Evolutionary conservation across 2,888 invertebrate genomes (phyloP).

Genomic region (Acleris sparsana): DNA sequence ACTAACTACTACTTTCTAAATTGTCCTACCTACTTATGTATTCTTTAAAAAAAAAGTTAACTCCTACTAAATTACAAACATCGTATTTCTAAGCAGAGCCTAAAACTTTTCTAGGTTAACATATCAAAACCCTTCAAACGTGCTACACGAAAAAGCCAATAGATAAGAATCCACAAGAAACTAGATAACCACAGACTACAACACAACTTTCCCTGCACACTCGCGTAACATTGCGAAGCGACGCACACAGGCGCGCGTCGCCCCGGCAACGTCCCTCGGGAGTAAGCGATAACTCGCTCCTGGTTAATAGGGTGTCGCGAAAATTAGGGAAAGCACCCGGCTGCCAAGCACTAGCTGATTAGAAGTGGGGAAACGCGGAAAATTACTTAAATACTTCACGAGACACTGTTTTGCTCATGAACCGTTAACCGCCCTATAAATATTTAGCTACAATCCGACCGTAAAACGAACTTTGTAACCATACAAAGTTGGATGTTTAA

Average conservation of each 20-base stretch:
- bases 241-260: conserved; percentile 61
- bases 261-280: conserved; percentile 66
- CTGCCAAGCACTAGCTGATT: conserved; percentile 70
- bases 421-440: conserved; percentile 51
- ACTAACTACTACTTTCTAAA: no score
- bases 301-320: conserved; percentile 74
- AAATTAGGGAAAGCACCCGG: conserved; percentile 73
- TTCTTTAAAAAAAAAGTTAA: no score
- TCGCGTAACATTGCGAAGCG: conserved; percentile 52
- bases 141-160: conserved; percentile 39
- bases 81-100: no score
- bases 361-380: conserved; percentile 66
- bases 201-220: conserved; percentile 55
- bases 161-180: conserved; percentile 67
- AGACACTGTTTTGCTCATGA: conserved; percentile 46
- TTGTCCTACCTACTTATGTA: no score
- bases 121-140: conserved; percentile 49
- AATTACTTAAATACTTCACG: conserved; percentile 74
- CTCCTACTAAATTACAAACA: no score
- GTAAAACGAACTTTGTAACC: conserved; percentile 58
- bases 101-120: conserved; percentile 20
- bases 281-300: conserved; percentile 71
- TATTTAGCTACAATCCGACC: conserved; percentile 54
- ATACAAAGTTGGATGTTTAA: conserved; percentile 65
- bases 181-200: conserved; percentile 66